These are phyloP conservation scores for Platygyra sinensis DNA, from an alignment of 64 coral and sea anemone species.

Conservation along the genomic window DNA sequence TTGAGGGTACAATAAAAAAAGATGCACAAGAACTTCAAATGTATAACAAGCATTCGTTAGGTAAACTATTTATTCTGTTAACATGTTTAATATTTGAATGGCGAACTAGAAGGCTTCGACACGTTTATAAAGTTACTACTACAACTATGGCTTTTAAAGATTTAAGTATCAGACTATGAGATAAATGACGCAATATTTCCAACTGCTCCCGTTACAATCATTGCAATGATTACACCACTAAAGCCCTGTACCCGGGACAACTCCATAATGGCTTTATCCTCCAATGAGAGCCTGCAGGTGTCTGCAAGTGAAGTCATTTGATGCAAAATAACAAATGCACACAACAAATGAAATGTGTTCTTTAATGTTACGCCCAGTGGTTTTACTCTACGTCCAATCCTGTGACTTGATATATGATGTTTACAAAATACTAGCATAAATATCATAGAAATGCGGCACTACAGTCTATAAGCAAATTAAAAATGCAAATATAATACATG, in stretches of 20 bases:
- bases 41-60: background rate
- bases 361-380: conserved; percentile 10
- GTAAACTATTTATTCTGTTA: background rate
- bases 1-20: background rate
- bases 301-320: conserved; percentile 21
- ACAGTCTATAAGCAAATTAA: background rate
- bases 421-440: conserved; percentile 11
- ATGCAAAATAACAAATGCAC: conserved; percentile 33
- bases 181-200: background rate
- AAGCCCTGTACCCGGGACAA: background rate
- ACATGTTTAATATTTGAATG: background rate
- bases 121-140: too few relatives aligned
- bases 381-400: background rate
- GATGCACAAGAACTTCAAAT: background rate
- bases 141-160: background rate
- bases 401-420: background rate
- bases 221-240: background rate
- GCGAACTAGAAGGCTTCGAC: too few relatives aligned
- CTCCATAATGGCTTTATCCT: background rate
- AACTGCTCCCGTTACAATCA: background rate
- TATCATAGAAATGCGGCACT: background rate
- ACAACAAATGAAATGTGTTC: conserved; percentile 33
- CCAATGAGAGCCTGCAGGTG: background rate
- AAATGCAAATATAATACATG: conserved; percentile 9
- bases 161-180: background rate